Conservation (phyloP, 1,140 invertebrate species). For the Schlechtendalia chinensis region DNA sequence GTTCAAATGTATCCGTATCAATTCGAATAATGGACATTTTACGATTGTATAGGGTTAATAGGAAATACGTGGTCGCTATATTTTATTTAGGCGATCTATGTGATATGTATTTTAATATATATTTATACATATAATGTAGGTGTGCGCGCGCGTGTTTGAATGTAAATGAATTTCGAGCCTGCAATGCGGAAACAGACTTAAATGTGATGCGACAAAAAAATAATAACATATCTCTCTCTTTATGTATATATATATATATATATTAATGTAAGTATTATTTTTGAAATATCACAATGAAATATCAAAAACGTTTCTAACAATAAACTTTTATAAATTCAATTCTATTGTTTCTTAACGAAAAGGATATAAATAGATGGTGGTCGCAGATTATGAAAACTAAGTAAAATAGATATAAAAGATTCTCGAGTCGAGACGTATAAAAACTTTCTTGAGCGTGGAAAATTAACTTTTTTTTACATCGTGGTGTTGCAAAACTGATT, state of each 20-base stretch:
- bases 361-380: background rate
- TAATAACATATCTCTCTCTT: background rate
- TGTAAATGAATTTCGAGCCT: background rate
- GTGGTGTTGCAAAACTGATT: background rate
- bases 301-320: slow-evolving; percentile 8
- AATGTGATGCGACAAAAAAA: background rate
- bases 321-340: background rate
- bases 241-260: too few species aligned
- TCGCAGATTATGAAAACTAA: slow-evolving; percentile 10
- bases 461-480: background rate
- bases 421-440: background rate
- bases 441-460: background rate
- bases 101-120: background rate
- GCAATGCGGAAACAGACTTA: background rate
- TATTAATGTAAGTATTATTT: background rate
- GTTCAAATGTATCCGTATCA: too few species aligned
- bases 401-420: slow-evolving; percentile 7
- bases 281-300: slow-evolving; percentile 15
- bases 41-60: too few species aligned
- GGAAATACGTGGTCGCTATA: too few species aligned
- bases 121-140: background rate
- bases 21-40: too few species aligned
- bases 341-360: slow-evolving; percentile 1
- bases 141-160: background rate
- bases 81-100: too few species aligned